Percentiles rank a stretch among this genome's conserved stretches.
phyloP scores from a whole-genome alignment of 2,888 invertebrate genomes.

The Ephialtes manifestator region DNA sequence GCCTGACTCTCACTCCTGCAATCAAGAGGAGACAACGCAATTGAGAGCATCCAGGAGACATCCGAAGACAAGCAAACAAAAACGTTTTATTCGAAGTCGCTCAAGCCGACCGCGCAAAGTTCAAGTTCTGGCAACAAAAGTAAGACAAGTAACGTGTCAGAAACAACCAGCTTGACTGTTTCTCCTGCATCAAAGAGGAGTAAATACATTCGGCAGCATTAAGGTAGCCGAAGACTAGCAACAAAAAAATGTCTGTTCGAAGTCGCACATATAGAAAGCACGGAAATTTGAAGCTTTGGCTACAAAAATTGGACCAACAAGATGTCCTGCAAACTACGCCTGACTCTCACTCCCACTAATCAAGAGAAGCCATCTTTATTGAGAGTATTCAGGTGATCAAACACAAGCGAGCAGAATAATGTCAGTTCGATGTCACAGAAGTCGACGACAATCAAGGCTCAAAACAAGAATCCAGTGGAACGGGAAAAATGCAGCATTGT shows the following conservation, averaged over 20 bases:
- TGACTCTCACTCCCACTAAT: constrained; percentile 54
- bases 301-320: constrained; percentile 2
- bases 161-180: constrained; percentile 30
- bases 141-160: constrained; percentile 9
- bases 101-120: constrained; percentile 17
- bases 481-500: neutral
- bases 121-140: constrained; percentile 28
- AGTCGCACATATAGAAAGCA: neutral
- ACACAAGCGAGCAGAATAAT: constrained; percentile 34
- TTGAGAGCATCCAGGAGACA: constrained; percentile 11
- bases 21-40: constrained; percentile 22
- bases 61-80: constrained; percentile 34
- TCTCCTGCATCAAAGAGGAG: constrained; percentile 36
- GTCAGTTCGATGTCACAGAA: constrained; percentile 33
- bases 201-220: constrained; percentile 1
- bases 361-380: constrained; percentile 16
- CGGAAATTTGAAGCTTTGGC: neutral
- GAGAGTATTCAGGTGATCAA: constrained; percentile 27
- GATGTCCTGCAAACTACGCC: constrained; percentile 16
- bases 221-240: constrained; percentile 26
- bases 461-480: constrained; percentile 43
- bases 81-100: constrained; percentile 2
- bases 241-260: constrained; percentile 45
- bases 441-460: constrained; percentile 23
- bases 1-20: constrained; percentile 40